These are phyloP conservation scores for Rotaria magnacalcarata DNA, from an alignment of 2,888 invertebrate species.

Conservation along the genomic window DNA sequence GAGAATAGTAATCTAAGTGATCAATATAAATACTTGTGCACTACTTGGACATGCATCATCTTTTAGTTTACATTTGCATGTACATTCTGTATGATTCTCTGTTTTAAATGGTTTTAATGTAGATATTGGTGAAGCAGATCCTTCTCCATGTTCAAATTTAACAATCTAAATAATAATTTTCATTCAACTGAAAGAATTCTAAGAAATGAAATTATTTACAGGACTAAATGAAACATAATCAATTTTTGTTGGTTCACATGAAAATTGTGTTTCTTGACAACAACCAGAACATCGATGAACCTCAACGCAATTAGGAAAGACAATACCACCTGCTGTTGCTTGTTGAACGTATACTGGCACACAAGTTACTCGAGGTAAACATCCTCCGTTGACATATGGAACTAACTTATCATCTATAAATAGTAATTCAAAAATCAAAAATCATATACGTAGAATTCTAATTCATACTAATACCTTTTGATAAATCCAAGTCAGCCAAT, in stretches of 20 bases:
- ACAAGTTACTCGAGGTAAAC: constrained; percentile 20
- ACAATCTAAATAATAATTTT: neutral
- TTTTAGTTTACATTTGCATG: neutral
- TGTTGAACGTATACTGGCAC: constrained; percentile 10
- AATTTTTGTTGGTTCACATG: constrained; percentile 34
- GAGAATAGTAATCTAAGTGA: neutral
- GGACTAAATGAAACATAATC: constrained; percentile 10
- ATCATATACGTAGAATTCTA: too few species aligned
- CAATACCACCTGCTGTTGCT: neutral
- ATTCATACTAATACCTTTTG: neutral
- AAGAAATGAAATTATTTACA: neutral
- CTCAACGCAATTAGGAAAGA: constrained; percentile 25
- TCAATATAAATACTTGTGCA: neutral
- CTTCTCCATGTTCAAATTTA: constrained; percentile 11
- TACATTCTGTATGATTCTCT: constrained; percentile 25
- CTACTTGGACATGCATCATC: constrained; percentile 10
- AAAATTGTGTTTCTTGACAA: constrained; percentile 37
- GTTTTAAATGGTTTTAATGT: constrained; percentile 15
- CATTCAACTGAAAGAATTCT: too few species aligned
- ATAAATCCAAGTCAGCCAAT: neutral
- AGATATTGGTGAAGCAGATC: neutral
- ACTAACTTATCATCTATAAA: constrained; percentile 8
- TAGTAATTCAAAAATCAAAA: too few species aligned
- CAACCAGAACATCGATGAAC: constrained; percentile 16
- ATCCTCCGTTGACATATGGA: neutral